Evolutionary conservation across 1,140 invertebrate species (phyloP).

Genomic region (Magallana gigas): DNA sequence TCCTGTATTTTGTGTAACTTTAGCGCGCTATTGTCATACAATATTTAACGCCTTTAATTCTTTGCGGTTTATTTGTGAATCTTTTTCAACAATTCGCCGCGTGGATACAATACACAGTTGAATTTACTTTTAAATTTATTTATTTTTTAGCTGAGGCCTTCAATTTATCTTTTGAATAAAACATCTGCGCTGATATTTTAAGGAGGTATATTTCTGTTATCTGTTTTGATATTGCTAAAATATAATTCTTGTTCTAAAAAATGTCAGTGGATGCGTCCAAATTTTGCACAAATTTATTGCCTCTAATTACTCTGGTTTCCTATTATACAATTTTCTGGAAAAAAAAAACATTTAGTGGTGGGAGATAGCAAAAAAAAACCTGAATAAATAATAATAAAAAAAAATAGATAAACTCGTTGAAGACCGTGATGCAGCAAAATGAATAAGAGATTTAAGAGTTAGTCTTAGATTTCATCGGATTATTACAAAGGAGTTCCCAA

Average conservation of each 20-base stretch:
- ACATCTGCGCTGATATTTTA: too few species aligned
- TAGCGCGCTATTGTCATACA: neutral
- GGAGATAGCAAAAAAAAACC: neutral
- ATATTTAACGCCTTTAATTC: neutral
- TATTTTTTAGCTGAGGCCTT: neutral
- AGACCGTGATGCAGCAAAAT: constrained; percentile 19
- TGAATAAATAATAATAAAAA: neutral
- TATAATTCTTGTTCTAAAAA: too few species aligned
- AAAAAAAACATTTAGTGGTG: too few species aligned
- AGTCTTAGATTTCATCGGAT: neutral
- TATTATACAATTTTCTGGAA: too few species aligned
- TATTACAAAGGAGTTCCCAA: neutral
- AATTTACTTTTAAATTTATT: neutral
- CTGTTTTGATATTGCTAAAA: too few species aligned
- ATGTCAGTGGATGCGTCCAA: too few species aligned
- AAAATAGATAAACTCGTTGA: neutral
- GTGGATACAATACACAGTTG: neutral
- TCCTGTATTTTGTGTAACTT: constrained; percentile 1
- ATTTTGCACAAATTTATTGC: too few species aligned
- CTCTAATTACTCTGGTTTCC: too few species aligned
- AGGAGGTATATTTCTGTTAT: too few species aligned
- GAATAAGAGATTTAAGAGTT: neutral
- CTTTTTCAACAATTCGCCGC: too few species aligned
- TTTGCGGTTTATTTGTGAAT: too few species aligned
- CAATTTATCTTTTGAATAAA: too few species aligned